A percentile compares a stretch with the other conserved stretches of the same genome.
Evolutionary conservation across 2,888 invertebrate genomes (phyloP).

Genomic region (Myopa testacea): DNA sequence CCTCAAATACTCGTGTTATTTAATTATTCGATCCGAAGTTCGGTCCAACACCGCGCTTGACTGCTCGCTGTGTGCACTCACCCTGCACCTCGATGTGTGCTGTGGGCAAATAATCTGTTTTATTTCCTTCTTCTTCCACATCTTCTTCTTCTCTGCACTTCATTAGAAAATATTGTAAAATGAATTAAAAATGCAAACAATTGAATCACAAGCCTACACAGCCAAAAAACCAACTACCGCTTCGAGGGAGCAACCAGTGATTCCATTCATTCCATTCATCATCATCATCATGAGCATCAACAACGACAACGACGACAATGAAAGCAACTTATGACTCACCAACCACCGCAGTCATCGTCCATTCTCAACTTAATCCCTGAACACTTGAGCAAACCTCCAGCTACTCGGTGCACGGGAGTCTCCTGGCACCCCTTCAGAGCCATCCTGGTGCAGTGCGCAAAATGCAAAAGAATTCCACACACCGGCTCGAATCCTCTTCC

Average conservation of each 20-base stretch:
- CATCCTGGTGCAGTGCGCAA: neutral
- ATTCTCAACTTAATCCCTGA: conserved; percentile 22
- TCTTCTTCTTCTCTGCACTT: conserved; percentile 19
- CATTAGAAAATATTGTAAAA: conserved; percentile 35
- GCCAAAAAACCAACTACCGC: neutral
- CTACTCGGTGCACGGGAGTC: conserved; percentile 3
- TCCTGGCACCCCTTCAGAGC: conserved; percentile 6
- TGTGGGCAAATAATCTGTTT: neutral
- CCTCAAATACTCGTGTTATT: no score
- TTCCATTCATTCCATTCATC: conserved; percentile 9
- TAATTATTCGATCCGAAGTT: no score
- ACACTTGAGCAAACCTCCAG: conserved; percentile 29
- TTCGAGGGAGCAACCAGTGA: conserved; percentile 17
- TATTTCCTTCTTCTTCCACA: neutral
- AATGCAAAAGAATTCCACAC: conserved; percentile 15
- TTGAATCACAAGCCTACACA: conserved; percentile 1
- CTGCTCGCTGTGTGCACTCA: neutral
- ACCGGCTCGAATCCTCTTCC: neutral
- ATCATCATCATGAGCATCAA: neutral
- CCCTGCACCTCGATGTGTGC: neutral
- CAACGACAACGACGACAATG: conserved; percentile 7
- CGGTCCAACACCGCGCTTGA: no score
- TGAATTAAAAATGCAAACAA: conserved; percentile 36
- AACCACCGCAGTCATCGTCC: conserved; percentile 2
- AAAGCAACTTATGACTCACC: conserved; percentile 36